Evolutionary conservation across 35 echinoderm and acorn worm species (phyloP).

Genomic region (Apostichopus parvimensis): DNA sequence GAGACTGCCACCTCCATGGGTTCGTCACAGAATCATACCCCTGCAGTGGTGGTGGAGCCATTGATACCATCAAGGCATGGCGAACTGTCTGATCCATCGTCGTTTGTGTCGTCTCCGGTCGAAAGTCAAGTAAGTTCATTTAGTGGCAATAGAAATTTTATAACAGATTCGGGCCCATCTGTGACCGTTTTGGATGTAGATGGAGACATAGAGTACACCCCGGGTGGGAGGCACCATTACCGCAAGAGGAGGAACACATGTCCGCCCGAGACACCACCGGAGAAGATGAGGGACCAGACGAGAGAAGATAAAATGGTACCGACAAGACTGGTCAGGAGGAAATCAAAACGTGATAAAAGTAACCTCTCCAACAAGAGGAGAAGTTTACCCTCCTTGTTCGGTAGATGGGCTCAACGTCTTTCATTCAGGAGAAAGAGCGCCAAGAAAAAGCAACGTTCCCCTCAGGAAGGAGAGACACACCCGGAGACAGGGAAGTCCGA

Average conservation of each 20-base stretch:
- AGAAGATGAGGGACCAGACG: neutral
- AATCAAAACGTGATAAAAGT: neutral
- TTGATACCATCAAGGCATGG: neutral
- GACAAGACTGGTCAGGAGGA: neutral
- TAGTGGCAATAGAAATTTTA: neutral
- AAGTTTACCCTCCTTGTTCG: slow-evolving; percentile 20
- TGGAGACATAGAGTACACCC: slow-evolving; percentile 29
- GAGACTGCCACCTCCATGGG: slow-evolving; percentile 20
- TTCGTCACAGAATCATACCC: neutral
- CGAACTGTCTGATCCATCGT: slow-evolving; percentile 23
- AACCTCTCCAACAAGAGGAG: slow-evolving; percentile 20
- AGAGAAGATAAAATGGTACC: slow-evolving; percentile 8
- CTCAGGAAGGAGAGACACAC: neutral
- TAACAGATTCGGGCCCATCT: neutral
- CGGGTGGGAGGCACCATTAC: slow-evolving; percentile 29
- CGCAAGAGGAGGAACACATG: slow-evolving; percentile 27
- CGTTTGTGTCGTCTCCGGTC: slow-evolving; percentile 26
- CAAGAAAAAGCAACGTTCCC: slow-evolving; percentile 15
- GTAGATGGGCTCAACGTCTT: slow-evolving; percentile 25
- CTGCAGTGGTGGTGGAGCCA: neutral
- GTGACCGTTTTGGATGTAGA: neutral
- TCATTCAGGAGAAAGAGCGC: slow-evolving; percentile 35
- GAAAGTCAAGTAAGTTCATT: slow-evolving; percentile 26
- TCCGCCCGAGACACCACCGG: slow-evolving; percentile 28
- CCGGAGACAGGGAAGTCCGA: neutral